Base-by-base conservation (phyloP, 2,797 vertebrate genomes). In the Melanitta fusca region DNA sequence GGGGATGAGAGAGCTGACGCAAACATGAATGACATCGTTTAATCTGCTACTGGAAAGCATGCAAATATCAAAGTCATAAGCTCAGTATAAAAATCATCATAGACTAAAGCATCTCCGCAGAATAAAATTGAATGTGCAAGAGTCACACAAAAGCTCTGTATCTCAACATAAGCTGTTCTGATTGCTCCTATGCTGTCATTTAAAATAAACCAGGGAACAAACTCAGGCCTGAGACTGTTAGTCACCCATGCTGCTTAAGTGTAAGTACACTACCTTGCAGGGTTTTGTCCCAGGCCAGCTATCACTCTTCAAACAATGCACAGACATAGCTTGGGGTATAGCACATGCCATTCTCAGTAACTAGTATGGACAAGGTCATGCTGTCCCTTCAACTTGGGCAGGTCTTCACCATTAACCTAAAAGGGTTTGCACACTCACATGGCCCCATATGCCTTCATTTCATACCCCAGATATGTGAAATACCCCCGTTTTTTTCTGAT, bases 31-130 rank as follows among this genome's bases (percentile, higher is more conserved):
- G 87, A 41, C 53, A 77, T 81, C 32, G 66, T 75, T 87, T 81
- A 89, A 92, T 30, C 66, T 27, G 36, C 73, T 79, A 45, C 56
- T 92, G 77, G 64, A 95, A 96, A 88, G 24, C 25, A 90, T 27
- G 66, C 60, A 90, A 92, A 88, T 79, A 77, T 47, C 62, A 58
- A 58, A 79, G 25, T 71, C 80, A 89, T 24, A 13, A 94, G 24
- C 20, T 84, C 32, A 47, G n/a, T 54, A 78, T 57, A 85, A 87
- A 90, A 80, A 73, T 28, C 5, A 32, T 54, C 28, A 34, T 10
- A 79, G 56, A 89, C 74, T 56, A 72, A 78, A 83, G 49, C 61
- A 80, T 18, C 72, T 74, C 80, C 2, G 6, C 61, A 69, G 85
- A 80, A 73, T 41, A 89, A 83, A 96, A 51, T 27, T 30, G 53